Conservation (phyloP, 2,797 vertebrate species). For the Pyrrhura leucotis region DNA sequence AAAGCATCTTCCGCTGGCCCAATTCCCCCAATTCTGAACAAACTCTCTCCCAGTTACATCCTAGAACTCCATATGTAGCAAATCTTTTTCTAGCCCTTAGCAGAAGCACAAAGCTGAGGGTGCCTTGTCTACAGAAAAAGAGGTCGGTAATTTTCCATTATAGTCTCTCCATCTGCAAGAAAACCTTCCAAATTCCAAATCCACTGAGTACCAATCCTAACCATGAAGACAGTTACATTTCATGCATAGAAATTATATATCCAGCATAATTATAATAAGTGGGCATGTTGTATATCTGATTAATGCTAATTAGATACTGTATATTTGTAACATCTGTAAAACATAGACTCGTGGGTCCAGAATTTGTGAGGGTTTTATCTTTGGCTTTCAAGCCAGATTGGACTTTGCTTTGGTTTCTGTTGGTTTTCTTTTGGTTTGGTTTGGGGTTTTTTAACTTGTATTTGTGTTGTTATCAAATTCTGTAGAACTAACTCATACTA, state of each 20-base stretch:
- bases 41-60: background rate
- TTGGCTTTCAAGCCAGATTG: background rate
- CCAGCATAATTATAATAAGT: conserved; percentile 47
- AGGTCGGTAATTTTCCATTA: background rate
- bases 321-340: conserved; percentile 66
- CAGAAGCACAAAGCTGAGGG: conserved; percentile 13
- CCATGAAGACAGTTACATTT: conserved; percentile 49
- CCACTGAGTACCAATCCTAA: conserved; percentile 7
- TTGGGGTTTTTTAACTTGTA: background rate
- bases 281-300: conserved; percentile 70
- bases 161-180: background rate
- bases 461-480: background rate
- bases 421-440: background rate
- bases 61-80: conserved; percentile 7
- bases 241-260: conserved; percentile 62
- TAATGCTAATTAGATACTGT: conserved; percentile 61
- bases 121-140: background rate
- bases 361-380: conserved; percentile 55
- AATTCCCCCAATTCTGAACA: background rate
- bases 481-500: background rate
- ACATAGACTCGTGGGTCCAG: conserved; percentile 36
- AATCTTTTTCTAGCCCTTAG: background rate
- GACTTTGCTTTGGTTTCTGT: background rate
- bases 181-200: conserved; percentile 34
- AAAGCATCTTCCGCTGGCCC: background rate